phyloP scores from a whole-genome alignment of 2,113 vertebrate genomes.

The Illadopsis cleaveri region DNA sequence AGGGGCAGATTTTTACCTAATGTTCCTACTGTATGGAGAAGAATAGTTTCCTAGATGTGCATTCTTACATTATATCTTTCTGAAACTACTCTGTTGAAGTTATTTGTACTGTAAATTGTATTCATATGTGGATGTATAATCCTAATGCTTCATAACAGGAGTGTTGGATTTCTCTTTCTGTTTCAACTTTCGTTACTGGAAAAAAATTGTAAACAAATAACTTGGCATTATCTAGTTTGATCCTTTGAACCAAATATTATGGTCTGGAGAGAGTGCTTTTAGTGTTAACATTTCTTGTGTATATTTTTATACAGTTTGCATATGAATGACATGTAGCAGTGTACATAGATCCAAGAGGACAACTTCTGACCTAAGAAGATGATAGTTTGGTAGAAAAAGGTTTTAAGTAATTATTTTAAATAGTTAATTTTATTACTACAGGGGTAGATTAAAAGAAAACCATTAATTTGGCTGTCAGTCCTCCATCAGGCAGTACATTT shows the following conservation, averaged over 20 bases:
- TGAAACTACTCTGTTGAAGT: not conserved
- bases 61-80: not conserved
- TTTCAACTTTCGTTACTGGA: not conserved
- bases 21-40: not conserved
- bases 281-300: not conserved
- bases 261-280: not conserved
- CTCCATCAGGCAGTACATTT: not conserved
- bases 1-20: not conserved
- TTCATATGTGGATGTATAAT: not conserved
- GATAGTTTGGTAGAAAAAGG: not conserved
- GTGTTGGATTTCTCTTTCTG: not conserved
- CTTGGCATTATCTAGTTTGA: not conserved
- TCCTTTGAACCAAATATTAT: not conserved
- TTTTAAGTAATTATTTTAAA: not conserved
- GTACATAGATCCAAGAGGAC: not conserved
- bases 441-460: not conserved
- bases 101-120: not conserved
- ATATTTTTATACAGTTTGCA: not conserved
- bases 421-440: not conserved
- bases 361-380: not conserved
- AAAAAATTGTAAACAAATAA: not conserved
- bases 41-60: not conserved
- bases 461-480: not conserved
- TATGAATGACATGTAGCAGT: not conserved
- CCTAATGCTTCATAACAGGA: not conserved